Conservation (phyloP, 2,113 vertebrate genomes). For the Amazona vittata region DNA sequence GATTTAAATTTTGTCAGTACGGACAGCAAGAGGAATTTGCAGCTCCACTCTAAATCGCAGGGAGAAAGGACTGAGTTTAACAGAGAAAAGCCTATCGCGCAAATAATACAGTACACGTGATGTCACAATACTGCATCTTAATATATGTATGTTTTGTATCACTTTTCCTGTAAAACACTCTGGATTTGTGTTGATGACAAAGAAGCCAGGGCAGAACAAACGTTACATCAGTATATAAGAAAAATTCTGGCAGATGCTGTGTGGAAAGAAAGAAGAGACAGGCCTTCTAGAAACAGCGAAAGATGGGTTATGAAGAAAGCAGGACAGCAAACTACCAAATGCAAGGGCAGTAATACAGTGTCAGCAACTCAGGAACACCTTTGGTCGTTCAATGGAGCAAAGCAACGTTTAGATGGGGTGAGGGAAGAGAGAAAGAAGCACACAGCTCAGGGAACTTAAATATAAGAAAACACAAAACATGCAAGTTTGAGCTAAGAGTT, state of each 20-base stretch:
- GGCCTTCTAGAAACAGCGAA: background rate
- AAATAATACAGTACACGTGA: background rate
- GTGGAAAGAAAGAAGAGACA: background rate
- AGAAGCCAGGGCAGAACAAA: background rate
- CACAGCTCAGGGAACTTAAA: background rate
- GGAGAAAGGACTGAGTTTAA: background rate
- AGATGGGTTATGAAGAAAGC: background rate
- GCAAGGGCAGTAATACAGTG: background rate
- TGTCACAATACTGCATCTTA: background rate
- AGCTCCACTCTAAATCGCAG: background rate
- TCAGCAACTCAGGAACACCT: background rate
- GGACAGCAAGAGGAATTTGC: background rate
- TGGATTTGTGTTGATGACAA: background rate
- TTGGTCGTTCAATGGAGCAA: background rate
- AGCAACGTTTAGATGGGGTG: background rate
- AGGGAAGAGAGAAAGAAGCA: background rate
- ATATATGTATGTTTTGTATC: background rate
- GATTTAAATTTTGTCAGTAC: background rate
- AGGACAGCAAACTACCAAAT: background rate
- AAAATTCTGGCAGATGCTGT: background rate
- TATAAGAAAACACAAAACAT: background rate
- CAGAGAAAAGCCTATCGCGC: background rate
- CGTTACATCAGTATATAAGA: background rate
- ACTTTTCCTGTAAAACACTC: background rate
- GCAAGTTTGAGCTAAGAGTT: background rate